These are phyloP conservation scores for Heteromyza rotundicornis DNA, from an alignment of 2,888 invertebrate species.

Conservation along the genomic window DNA sequence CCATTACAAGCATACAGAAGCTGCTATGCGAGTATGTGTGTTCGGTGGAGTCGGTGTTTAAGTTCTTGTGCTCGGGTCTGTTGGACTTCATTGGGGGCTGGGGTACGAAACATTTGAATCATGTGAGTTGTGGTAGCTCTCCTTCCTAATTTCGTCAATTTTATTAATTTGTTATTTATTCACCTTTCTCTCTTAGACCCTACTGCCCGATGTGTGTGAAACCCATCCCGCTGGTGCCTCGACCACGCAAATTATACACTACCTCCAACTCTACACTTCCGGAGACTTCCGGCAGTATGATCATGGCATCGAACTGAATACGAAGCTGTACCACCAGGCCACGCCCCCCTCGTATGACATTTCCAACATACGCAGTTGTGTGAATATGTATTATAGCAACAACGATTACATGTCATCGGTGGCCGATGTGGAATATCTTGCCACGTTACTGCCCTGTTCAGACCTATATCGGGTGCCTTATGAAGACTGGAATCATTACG, in stretches of 20 bases:
- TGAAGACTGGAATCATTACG: slow-evolving; percentile 71
- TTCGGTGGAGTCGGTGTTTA: slow-evolving; percentile 62
- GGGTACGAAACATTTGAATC: slow-evolving; percentile 55
- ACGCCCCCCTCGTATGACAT: slow-evolving; percentile 70
- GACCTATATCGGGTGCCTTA: slow-evolving; percentile 64
- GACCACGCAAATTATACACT: slow-evolving; percentile 74
- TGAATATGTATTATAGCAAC: slow-evolving; percentile 71
- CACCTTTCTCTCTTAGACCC: slow-evolving; percentile 64
- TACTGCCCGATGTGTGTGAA: slow-evolving; percentile 71
- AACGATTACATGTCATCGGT: slow-evolving; percentile 70
- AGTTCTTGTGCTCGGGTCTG: slow-evolving; percentile 51
- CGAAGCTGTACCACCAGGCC: slow-evolving; percentile 64
- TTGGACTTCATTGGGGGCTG: slow-evolving; percentile 55
- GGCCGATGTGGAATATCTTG: slow-evolving; percentile 64
- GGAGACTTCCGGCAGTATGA: slow-evolving; percentile 68
- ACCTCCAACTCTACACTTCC: slow-evolving; percentile 68
- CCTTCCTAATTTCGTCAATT: too few relatives aligned
- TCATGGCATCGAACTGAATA: slow-evolving; percentile 65
- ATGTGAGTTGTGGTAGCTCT: slow-evolving; percentile 59
- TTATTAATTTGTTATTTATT: slow-evolving; percentile 14
- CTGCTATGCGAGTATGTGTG: slow-evolving; percentile 65
- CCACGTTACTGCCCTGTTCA: slow-evolving; percentile 64
- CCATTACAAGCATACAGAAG: slow-evolving; percentile 60
- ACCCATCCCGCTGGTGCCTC: slow-evolving; percentile 75
- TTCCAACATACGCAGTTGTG: slow-evolving; percentile 66